Base-by-base conservation (phyloP, 2,888 invertebrate species). In the Cantharis rustica region DNA sequence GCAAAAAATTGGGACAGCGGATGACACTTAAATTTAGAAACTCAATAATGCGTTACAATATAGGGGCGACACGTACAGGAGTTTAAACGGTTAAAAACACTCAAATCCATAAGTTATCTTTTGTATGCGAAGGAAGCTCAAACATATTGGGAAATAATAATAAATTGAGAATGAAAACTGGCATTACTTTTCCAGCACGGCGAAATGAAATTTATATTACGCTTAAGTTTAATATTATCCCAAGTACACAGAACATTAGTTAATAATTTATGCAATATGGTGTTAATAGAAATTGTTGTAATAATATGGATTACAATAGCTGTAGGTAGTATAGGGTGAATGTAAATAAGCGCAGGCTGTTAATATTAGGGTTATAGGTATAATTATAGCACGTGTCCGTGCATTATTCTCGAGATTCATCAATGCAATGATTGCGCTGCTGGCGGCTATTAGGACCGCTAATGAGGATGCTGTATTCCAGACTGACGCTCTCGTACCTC, bases 381-480 rank as follows among this genome's bases (percentile, higher is more conserved):
- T 47, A 83, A 84, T 83, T 84, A 75, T 82, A 82, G 79, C 79
- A 80, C 84, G 83, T 84, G 83, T 80, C 81, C 76, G 61, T 81
- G 84, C 84, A 84, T 84, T 83, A 83, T 83, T 83, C 80, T 78
- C 77, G 80, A 82, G 82, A 83, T 83, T 83, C 82, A 82, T 84
- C 82, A 83, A 83, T 84, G 83, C 82, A 81, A 79, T 80, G 82
- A 82, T 82, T 82, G 81, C 80, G 81, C 80, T 77, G 75, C 80
- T 78, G 80, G 81, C 81, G 79, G 79, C 80, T 82, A 83, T 82
- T 83, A 82, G 82, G 80, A 79, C 79, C 80, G 79, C 83, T 84
- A 84, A 85, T 84, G 84, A 84, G 83, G 82, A 79, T 79, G 82
- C 81, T 82, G 83, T 84, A 84, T 85, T 84, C 85, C 79, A 80